phyloP scores from a whole-genome alignment of 2,888 invertebrate species.

The Agonopterix subpropinquella region DNA sequence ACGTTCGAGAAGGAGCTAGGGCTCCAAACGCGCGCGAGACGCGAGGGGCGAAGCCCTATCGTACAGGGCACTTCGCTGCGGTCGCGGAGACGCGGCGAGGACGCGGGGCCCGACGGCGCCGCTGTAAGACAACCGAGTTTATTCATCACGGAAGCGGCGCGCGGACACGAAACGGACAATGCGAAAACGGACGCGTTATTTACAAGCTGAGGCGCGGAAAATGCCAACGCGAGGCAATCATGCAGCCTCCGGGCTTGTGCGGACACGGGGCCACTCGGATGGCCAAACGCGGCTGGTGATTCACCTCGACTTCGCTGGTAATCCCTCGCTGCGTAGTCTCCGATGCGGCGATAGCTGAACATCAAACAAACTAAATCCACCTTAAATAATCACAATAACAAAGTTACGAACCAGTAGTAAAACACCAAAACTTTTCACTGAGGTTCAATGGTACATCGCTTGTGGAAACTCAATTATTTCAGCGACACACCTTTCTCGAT shows the following conservation, averaged over 20 bases:
- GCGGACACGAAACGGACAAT: constrained; percentile 30
- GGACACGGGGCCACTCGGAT: constrained; percentile 54
- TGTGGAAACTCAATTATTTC: constrained; percentile 47
- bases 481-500: constrained; percentile 66
- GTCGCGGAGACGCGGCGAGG: constrained; percentile 30
- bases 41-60: constrained; percentile 36
- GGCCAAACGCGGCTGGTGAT: constrained; percentile 46
- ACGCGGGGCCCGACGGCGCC: constrained; percentile 59
- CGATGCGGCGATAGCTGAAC: constrained; percentile 39
- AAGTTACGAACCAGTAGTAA: constrained; percentile 71
- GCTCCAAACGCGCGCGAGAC: constrained; percentile 69
- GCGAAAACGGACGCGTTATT: constrained; percentile 10
- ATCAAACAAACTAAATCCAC: constrained; percentile 66
- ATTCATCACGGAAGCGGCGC: constrained; percentile 59
- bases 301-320: constrained; percentile 21
- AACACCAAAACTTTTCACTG: constrained; percentile 71
- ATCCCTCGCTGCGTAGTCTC: constrained; percentile 16
- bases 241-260: constrained; percentile 65
- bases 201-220: constrained; percentile 42
- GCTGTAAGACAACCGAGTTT: constrained; percentile 67
- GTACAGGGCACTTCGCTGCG: constrained; percentile 28
- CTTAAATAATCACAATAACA: constrained; percentile 69
- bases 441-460: constrained; percentile 55
- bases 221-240: constrained; percentile 60
- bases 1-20: constrained; percentile 60